These are phyloP conservation scores for Luffia ferchaultella DNA, from an alignment of 2,888 invertebrate species.

Conservation along the genomic window DNA sequence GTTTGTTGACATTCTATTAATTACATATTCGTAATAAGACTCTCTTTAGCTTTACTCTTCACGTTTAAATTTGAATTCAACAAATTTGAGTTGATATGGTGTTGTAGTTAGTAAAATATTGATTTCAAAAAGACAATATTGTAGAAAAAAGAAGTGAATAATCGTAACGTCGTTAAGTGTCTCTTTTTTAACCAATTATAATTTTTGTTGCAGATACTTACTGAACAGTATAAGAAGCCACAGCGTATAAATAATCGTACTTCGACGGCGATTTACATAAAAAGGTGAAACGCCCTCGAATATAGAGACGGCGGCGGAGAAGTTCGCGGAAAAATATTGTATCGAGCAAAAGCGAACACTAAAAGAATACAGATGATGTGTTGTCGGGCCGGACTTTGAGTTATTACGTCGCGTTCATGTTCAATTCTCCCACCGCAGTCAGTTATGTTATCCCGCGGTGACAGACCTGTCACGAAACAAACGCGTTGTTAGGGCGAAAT, in stretches of 20 bases:
- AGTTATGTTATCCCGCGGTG: background rate
- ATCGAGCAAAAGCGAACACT: background rate
- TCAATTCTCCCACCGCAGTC: background rate
- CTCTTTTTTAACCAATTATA: too few relatives aligned
- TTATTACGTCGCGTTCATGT: background rate
- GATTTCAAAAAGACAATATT: too few relatives aligned
- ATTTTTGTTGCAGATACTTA: too few relatives aligned
- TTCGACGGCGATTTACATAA: background rate
- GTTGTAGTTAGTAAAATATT: too few relatives aligned
- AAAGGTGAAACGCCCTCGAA: background rate
- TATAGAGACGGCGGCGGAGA: background rate
- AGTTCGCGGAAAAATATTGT: background rate
- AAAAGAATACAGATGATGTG: background rate
- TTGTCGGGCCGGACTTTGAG: background rate
- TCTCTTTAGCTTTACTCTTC: too few relatives aligned
- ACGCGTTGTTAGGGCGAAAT: background rate
- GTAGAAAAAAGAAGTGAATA: too few relatives aligned
- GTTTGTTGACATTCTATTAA: too few relatives aligned
- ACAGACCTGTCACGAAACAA: background rate
- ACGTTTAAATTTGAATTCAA: too few relatives aligned
- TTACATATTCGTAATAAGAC: too few relatives aligned
- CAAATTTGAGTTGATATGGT: too few relatives aligned
- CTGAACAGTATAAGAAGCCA: too few relatives aligned
- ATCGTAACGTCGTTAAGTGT: too few relatives aligned
- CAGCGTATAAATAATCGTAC: background rate